phyloP scores from a whole-genome alignment of 2,888 invertebrate genomes.

The Zonitis immaculata region DNA sequence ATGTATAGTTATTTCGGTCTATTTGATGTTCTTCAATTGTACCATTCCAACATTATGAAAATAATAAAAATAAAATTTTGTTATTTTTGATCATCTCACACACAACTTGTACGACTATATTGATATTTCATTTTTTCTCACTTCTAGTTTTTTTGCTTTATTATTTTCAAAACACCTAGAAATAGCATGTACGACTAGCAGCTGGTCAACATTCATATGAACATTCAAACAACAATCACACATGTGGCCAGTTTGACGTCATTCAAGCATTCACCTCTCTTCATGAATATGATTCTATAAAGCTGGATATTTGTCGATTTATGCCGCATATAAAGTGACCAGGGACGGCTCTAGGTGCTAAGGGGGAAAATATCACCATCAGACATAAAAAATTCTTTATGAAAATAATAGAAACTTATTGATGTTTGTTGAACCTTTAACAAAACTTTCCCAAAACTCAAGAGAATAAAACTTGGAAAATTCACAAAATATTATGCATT shows the following conservation, averaged over 20 bases:
- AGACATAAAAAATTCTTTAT: too few species aligned
- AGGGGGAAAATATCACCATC: too few species aligned
- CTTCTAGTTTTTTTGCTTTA: too few species aligned
- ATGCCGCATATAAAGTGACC: too few species aligned
- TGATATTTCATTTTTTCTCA: not conserved
- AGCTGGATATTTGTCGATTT: not conserved
- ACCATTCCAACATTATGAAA: too few species aligned
- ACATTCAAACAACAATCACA: not conserved
- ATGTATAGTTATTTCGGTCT: not conserved
- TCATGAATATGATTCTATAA: not conserved
- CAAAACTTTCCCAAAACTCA: too few species aligned
- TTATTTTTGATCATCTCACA: not conserved
- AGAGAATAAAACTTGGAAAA: too few species aligned
- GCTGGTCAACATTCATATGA: not conserved
- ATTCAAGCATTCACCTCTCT: not conserved
- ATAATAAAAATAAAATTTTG: not conserved
- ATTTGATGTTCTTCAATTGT: not conserved
- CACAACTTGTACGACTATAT: not conserved
- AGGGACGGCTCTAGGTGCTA: too few species aligned
- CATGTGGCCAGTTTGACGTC: not conserved
- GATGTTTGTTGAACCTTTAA: too few species aligned
- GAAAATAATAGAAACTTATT: too few species aligned
- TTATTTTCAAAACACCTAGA: slow-evolving; percentile 18
- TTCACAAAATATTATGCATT: too few species aligned
- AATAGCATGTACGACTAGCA: slow-evolving; percentile 8